Base-by-base conservation (phyloP, 2,113 vertebrate genomes). In the Oceanodroma tethys region DNA sequence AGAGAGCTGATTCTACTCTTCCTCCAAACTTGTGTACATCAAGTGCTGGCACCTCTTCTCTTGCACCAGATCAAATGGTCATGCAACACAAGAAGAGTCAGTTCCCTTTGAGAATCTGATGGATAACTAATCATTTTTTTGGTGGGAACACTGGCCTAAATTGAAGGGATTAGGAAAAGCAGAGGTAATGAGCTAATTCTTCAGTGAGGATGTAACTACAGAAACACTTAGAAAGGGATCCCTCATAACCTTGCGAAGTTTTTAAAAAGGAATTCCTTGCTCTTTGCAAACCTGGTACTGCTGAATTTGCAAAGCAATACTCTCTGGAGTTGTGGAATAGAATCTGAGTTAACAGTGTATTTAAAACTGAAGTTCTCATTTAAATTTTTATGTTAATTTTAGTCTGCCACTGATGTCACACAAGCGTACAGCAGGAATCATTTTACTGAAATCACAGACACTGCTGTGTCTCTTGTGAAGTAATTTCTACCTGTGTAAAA, bases 401-500 rank as follows among this genome's bases (percentile, higher is more conserved):
- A 90, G 36, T 73, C 63, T 96, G 53, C 48, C 12, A 32, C 73
- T 67, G 80, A 74, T 97, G 58, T 93, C 80, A 70, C 75, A 66
- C 30, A 27, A 89, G 36, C 27, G 68, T 81, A 75, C 60, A 81
- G 26, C 50, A 66, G 55, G 52, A 91, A 75, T 86, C 11, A 62
- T 87, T 96, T 81, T 47, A 63, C 43, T 79, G 86, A 83, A 88
- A 45, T 89, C 72, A 71, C 76, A 81, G 72, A 17, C 78, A n/a
- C 43, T 65, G 48, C 81, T 79, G 30, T 82, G 73, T 95, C 87
- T 81, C 88, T 56, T 38, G 74, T 76, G 81, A 87, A 80, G 85
- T 70, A 76, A 65, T 95, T 92, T 70, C 40, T 83, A 94, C 87
- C 88, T 95, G 55, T 88, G 40, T 86, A 95, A 93, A 94, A 73